Evolutionary conservation across 2,797 vertebrate genomes (phyloP).

Genomic region (Lutjanus argentimaculatus): DNA sequence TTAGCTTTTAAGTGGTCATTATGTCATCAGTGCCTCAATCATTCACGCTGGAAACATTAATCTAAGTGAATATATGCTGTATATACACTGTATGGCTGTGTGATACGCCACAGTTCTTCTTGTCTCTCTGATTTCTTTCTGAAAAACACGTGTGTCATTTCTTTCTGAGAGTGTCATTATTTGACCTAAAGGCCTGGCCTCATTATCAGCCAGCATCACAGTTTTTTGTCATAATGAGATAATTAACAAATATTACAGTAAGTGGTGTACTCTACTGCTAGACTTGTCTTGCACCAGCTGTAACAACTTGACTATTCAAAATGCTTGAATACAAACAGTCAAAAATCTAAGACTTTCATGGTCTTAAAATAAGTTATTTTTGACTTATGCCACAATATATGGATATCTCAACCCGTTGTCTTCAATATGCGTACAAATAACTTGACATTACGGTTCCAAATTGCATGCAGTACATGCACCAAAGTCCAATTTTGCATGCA

Average conservation of each 20-base stretch:
- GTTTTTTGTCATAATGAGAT: background rate
- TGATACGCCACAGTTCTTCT: background rate
- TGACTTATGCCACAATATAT: background rate
- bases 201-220: background rate
- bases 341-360: background rate
- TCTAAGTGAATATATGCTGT: background rate
- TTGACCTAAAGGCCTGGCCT: background rate
- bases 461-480: no score
- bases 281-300: background rate
- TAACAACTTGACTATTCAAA: background rate
- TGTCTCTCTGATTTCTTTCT: background rate
- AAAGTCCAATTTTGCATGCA: no score
- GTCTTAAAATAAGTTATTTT: background rate
- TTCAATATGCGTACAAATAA: no score
- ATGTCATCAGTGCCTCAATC: background rate
- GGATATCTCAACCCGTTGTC: no score
- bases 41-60: background rate
- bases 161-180: no score
- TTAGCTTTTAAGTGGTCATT: background rate
- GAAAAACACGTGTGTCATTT: background rate
- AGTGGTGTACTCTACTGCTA: background rate
- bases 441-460: no score
- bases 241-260: background rate
- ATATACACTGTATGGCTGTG: background rate
- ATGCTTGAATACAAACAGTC: background rate